phyloP scores from a whole-genome alignment of 2,113 vertebrate species.

The Chaetura pelagica region DNA sequence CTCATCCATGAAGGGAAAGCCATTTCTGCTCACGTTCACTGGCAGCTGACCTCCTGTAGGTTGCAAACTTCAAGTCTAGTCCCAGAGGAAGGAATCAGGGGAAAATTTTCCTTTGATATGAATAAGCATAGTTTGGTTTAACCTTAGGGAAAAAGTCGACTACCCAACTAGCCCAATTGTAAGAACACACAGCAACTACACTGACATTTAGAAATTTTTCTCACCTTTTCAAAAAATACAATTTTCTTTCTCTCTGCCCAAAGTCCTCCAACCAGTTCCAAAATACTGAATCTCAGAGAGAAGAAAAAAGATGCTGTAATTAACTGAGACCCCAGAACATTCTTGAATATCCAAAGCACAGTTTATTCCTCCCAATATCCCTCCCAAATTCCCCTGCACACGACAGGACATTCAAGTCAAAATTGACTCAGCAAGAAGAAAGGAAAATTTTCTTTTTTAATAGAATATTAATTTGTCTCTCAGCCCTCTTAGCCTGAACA shows the following conservation, averaged over 20 bases:
- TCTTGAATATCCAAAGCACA: background rate
- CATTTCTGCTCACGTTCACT: background rate
- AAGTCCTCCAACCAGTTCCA: background rate
- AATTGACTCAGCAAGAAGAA: background rate
- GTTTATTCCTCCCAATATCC: background rate
- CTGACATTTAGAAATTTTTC: background rate
- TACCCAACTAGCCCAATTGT: background rate
- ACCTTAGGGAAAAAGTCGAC: background rate
- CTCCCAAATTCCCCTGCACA: background rate
- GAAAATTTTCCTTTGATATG: background rate
- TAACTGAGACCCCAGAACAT: background rate
- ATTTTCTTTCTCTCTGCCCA: background rate
- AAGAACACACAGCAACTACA: background rate
- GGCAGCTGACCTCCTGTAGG: background rate
- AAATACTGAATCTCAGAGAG: background rate
- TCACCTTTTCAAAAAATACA: background rate
- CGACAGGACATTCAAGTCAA: background rate
- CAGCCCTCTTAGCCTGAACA: background rate
- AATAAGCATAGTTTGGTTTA: background rate
- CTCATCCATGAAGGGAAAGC: conserved; percentile 1
- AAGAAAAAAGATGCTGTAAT: background rate
- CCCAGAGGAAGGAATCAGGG: background rate
- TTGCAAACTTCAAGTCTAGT: background rate
- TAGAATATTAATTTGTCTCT: conserved; percentile 16
- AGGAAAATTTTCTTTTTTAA: background rate